phyloP scores from a whole-genome alignment of 2,888 invertebrate species.

The Lysandra coridon region DNA sequence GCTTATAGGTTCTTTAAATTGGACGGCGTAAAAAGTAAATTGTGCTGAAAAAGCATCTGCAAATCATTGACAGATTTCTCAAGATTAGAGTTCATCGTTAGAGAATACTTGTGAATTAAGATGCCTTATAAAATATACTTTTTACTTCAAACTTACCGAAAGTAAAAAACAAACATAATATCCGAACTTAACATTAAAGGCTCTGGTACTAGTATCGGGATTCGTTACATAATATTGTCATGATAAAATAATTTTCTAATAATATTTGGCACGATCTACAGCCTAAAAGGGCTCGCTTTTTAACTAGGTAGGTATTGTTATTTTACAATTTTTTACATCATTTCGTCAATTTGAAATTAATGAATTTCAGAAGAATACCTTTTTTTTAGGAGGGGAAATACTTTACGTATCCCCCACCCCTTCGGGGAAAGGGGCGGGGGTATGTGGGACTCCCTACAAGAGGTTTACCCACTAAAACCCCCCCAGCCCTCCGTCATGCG shows the following conservation, averaged over 20 bases:
- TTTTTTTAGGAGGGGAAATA: too few species aligned
- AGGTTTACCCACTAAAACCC: too few species aligned
- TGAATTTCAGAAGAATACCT: too few species aligned
- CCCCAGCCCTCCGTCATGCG: too few species aligned
- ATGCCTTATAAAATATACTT: neutral
- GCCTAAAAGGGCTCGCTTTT: neutral
- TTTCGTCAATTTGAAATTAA: neutral
- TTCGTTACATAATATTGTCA: too few species aligned
- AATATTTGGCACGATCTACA: neutral
- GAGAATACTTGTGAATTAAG: slow-evolving; percentile 1
- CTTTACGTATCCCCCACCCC: too few species aligned
- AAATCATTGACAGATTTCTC: slow-evolving; percentile 24
- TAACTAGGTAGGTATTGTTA: too few species aligned
- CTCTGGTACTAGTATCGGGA: too few species aligned
- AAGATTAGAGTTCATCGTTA: slow-evolving; percentile 15
- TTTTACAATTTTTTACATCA: too few species aligned
- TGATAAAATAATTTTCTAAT: too few species aligned
- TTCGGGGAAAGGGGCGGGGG: too few species aligned
- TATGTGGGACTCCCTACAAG: too few species aligned
- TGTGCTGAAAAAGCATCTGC: slow-evolving; percentile 33
- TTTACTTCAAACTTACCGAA: neutral
- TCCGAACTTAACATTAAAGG: neutral
- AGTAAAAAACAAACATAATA: neutral
- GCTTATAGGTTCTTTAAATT: slow-evolving; percentile 34
- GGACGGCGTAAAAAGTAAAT: slow-evolving; percentile 32